Evolutionary conservation across 2,797 vertebrate species (phyloP).

Genomic region (Amblyopsis hoosieri): DNA sequence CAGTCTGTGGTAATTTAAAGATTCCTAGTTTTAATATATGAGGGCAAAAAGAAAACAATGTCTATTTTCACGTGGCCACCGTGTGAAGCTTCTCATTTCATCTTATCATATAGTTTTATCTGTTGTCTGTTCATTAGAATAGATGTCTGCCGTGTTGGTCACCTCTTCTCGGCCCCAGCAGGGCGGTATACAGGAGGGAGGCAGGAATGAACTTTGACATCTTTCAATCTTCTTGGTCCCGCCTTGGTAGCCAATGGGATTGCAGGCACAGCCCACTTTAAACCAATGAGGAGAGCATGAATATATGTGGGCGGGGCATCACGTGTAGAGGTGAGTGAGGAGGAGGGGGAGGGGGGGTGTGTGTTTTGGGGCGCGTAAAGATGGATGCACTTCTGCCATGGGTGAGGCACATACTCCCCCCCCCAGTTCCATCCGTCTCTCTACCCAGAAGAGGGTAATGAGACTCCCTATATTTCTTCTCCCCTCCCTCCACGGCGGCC

Average conservation of each 20-base stretch:
- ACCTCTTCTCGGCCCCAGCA: slow-evolving; percentile 66
- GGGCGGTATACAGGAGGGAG: slow-evolving; percentile 60
- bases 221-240: slow-evolving; percentile 17
- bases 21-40: slow-evolving; percentile 83
- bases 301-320: too few species aligned
- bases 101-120: slow-evolving; percentile 74
- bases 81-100: slow-evolving; percentile 39
- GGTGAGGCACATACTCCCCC: slow-evolving; percentile 11
- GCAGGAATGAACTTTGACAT: slow-evolving; percentile 42
- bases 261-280: slow-evolving; percentile 17
- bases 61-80: slow-evolving; percentile 75
- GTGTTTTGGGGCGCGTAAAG: too few species aligned
- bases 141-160: slow-evolving; percentile 73
- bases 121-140: slow-evolving; percentile 66
- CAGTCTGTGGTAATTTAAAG: slow-evolving; percentile 74
- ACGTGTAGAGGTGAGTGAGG: too few species aligned
- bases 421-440: background rate
- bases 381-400: background rate
- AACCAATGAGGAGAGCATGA: slow-evolving; percentile 4
- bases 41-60: slow-evolving; percentile 61
- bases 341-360: too few species aligned
- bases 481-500: background rate
- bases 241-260: slow-evolving; percentile 19
- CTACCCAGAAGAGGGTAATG: slow-evolving; percentile 1
- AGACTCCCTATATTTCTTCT: background rate